These are phyloP conservation scores for Zele albiditarsus DNA, from an alignment of 2,888 invertebrate species.

Conservation along the genomic window DNA sequence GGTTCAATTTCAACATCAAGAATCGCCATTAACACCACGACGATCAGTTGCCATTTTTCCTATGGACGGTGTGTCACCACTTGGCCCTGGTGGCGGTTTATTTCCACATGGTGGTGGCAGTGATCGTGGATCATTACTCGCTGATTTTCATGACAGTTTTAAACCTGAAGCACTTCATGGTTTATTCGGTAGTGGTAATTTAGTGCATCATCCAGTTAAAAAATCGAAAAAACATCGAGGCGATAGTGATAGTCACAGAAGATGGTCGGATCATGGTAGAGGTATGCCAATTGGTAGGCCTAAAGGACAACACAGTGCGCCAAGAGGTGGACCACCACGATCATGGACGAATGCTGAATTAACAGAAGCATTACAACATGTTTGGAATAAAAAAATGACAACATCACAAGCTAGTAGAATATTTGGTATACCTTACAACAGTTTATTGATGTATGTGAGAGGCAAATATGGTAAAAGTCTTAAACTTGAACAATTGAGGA, in stretches of 20 bases:
- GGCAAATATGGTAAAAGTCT: slow-evolving; percentile 95
- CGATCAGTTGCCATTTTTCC: slow-evolving; percentile 63
- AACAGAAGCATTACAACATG: slow-evolving; percentile 91
- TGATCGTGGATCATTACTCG: slow-evolving; percentile 62
- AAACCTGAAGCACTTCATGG: slow-evolving; percentile 68
- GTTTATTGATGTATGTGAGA: slow-evolving; percentile 91
- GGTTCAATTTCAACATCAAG: slow-evolving; percentile 56
- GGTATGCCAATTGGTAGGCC: slow-evolving; percentile 82
- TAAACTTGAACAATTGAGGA: slow-evolving; percentile 89
- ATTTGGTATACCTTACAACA: slow-evolving; percentile 95
- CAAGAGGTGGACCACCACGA: slow-evolving; percentile 90
- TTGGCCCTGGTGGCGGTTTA: slow-evolving; percentile 58
- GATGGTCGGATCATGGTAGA: slow-evolving; percentile 66
- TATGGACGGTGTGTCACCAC: slow-evolving; percentile 62
- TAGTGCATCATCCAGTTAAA: slow-evolving; percentile 59
- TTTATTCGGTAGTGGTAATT: slow-evolving; percentile 59
- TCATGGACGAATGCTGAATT: slow-evolving; percentile 95
- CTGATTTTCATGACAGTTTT: slow-evolving; percentile 68
- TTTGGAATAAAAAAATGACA: slow-evolving; percentile 97
- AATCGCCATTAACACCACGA: slow-evolving; percentile 55
- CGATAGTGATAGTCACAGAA: slow-evolving; percentile 57
- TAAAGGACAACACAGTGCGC: slow-evolving; percentile 93
- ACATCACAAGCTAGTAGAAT: slow-evolving; percentile 92
- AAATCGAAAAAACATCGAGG: slow-evolving; percentile 66
- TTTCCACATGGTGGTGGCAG: slow-evolving; percentile 63